Conservation (phyloP, 1,140 invertebrate species). For the Pachypeltis micranthus region DNA sequence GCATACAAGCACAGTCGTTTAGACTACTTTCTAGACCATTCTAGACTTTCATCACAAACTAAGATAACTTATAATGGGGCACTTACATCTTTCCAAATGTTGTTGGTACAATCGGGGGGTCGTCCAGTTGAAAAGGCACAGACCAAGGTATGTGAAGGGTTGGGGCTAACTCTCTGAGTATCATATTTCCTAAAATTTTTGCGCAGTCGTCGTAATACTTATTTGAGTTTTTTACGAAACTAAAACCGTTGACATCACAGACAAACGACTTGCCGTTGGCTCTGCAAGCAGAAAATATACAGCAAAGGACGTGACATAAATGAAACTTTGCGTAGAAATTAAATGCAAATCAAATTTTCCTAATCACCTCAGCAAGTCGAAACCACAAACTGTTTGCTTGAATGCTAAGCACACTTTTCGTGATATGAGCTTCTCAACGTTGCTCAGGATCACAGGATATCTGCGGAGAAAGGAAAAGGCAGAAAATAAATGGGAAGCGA, state of each 20-base stretch:
- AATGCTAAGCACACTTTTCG: slow-evolving; percentile 95
- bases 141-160: slow-evolving; percentile 94
- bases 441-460: slow-evolving; percentile 74
- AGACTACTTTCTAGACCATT: no score
- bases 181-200: slow-evolving; percentile 92
- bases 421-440: slow-evolving; percentile 97
- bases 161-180: slow-evolving; percentile 82
- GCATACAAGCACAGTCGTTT: no score
- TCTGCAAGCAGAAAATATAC: slow-evolving; percentile 40
- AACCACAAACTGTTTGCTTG: slow-evolving; percentile 99
- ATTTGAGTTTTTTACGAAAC: slow-evolving; percentile 98
- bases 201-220: slow-evolving; percentile 99
- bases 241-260: slow-evolving; percentile 99
- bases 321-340: slow-evolving; percentile 8
- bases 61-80: no score
- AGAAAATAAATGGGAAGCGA: no score
- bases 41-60: no score
- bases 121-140: slow-evolving; percentile 91
- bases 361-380: slow-evolving; percentile 79
- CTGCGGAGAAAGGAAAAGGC: background rate
- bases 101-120: slow-evolving; percentile 96
- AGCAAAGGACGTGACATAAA: slow-evolving; percentile 18
- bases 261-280: slow-evolving; percentile 98
- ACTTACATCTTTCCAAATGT: slow-evolving; percentile 94
- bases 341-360: background rate